Percentiles rank a stretch among this genome's conserved stretches.
Conservation (phyloP, 2,888 invertebrate species). For the Notodonta dromedarius region DNA sequence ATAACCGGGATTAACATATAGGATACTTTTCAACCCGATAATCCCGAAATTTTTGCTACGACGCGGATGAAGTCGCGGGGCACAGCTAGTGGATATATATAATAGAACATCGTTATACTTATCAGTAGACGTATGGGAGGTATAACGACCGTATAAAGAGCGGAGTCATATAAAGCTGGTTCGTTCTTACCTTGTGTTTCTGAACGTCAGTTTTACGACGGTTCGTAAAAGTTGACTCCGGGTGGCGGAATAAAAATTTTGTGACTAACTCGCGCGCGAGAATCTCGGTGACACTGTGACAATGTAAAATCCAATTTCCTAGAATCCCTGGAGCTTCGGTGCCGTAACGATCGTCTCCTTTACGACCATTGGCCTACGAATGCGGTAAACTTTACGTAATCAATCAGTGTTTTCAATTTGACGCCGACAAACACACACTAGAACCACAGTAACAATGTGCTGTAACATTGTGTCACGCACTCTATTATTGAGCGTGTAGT, state of each 20-base stretch:
- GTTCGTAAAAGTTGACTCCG: constrained; percentile 56
- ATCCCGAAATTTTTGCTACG: too few species aligned
- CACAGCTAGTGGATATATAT: too few species aligned
- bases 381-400: constrained; percentile 50
- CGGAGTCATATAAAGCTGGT: constrained; percentile 37
- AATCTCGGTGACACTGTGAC: constrained; percentile 48
- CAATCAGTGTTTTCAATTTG: constrained; percentile 50
- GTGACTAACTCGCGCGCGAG: constrained; percentile 48
- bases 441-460: background rate
- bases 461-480: constrained; percentile 37
- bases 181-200: constrained; percentile 40
- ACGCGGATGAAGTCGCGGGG: too few species aligned
- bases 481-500: constrained; percentile 27
- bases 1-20: too few species aligned
- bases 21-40: too few species aligned
- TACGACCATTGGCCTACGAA: constrained; percentile 45
- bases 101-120: background rate
- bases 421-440: constrained; percentile 32
- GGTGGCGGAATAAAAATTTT: constrained; percentile 55
- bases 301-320: constrained; percentile 66
- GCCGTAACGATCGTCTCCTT: constrained; percentile 48
- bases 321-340: constrained; percentile 38
- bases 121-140: constrained; percentile 13
- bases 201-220: constrained; percentile 56
- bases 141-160: constrained; percentile 31